Conservation (phyloP, 2,888 invertebrate species). For the Rhorus exstirpatorius region DNA sequence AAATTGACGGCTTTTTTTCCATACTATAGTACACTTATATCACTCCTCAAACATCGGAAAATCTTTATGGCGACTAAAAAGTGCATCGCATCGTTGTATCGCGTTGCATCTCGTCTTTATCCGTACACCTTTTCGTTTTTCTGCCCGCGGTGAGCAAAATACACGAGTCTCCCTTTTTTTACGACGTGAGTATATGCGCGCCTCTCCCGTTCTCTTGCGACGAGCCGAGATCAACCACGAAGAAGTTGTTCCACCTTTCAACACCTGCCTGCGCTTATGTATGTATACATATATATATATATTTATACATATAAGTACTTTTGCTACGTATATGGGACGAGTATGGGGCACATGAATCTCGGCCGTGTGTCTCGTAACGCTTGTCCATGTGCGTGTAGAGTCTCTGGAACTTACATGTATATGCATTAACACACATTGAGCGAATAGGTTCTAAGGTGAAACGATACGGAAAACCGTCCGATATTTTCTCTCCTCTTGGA, state of each 20-base stretch:
- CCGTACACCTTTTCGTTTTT: not conserved
- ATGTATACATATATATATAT: not conserved
- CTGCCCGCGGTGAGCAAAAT: constrained; percentile 12
- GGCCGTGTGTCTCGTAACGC: constrained; percentile 10
- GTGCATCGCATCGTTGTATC: constrained; percentile 33
- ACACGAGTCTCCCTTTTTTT: constrained; percentile 22
- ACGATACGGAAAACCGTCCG: constrained; percentile 69
- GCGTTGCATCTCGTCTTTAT: constrained; percentile 12
- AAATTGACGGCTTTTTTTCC: not conserved
- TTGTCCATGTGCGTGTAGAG: constrained; percentile 43
- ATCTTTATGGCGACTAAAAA: constrained; percentile 25
- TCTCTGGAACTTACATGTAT: not conserved
- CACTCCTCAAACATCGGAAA: not conserved
- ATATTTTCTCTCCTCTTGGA: constrained; percentile 62
- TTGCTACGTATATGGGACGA: not conserved
- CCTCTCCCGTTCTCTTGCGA: constrained; percentile 30
- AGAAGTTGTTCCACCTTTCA: constrained; percentile 65
- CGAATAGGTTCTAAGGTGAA: constrained; percentile 63
- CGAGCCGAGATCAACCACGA: constrained; percentile 50
- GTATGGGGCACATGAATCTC: constrained; percentile 27
- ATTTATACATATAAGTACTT: not conserved
- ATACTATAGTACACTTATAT: no score
- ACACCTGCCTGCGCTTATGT: constrained; percentile 62
- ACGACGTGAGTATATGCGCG: constrained; percentile 7
- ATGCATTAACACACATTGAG: constrained; percentile 10